Conservation (phyloP, 2,888 invertebrate species). For the Apotomis turbidana region DNA sequence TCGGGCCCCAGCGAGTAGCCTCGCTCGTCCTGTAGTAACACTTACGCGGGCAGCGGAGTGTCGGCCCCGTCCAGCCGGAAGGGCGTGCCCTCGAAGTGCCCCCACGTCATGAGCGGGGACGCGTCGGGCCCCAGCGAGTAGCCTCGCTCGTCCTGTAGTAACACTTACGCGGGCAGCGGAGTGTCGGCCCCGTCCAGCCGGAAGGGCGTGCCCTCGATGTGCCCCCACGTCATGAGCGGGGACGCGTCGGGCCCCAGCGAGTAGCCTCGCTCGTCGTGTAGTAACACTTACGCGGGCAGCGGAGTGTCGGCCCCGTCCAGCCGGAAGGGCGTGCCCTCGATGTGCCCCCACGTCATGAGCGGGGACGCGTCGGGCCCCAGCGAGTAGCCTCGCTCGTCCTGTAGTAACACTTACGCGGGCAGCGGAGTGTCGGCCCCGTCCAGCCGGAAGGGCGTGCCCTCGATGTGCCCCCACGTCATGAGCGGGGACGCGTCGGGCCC, state of each 20-base stretch:
- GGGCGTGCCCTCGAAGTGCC: slow-evolving; percentile 99
- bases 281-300: slow-evolving; percentile 85
- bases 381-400: slow-evolving; percentile 61
- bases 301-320: slow-evolving; percentile 94
- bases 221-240: slow-evolving; percentile 99
- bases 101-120: slow-evolving; percentile 99
- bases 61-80: slow-evolving; percentile 94
- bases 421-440: slow-evolving; percentile 94
- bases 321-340: slow-evolving; percentile 98
- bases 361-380: slow-evolving; percentile 92
- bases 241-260: slow-evolving; percentile 89
- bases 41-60: slow-evolving; percentile 87
- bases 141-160: slow-evolving; percentile 32
- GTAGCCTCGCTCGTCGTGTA: slow-evolving; percentile 49
- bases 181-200: slow-evolving; percentile 95
- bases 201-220: slow-evolving; percentile 98
- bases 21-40: slow-evolving; percentile 61
- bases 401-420: slow-evolving; percentile 82
- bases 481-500: slow-evolving; percentile 92
- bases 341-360: slow-evolving; percentile 99
- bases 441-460: slow-evolving; percentile 96
- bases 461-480: slow-evolving; percentile 99
- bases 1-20: slow-evolving; percentile 85
- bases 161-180: slow-evolving; percentile 87
- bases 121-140: slow-evolving; percentile 87